Evolutionary conservation across 2,113 vertebrate species (phyloP).

Genomic region (Epinephelus cyanopodus): DNA sequence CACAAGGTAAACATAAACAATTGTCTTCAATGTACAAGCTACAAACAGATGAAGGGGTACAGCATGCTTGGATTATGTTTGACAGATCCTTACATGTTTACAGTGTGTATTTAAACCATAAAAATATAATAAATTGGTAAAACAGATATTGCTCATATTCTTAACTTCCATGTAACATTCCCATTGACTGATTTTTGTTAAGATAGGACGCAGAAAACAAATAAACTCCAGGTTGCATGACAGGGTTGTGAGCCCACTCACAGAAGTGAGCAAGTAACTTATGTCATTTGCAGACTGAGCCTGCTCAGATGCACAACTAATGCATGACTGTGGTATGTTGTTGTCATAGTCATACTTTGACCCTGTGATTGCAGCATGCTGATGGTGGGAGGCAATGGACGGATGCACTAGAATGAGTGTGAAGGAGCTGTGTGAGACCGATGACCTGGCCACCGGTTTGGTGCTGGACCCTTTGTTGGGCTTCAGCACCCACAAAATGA

Average conservation of each 20-base stretch:
- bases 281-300: not conserved
- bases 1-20: no score
- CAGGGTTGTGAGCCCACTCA: not conserved
- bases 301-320: conserved; percentile 9
- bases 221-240: not conserved
- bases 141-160: not conserved
- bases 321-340: conserved; percentile 39
- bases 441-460: conserved; percentile 98
- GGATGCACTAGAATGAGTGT: conserved; percentile 94
- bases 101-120: no score
- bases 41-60: no score
- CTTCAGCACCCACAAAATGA: conserved; percentile 99
- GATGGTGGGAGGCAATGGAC: conserved; percentile 88
- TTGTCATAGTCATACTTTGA: conserved; percentile 37
- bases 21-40: no score
- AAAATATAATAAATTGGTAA: no score
- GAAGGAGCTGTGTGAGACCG: conserved; percentile 98
- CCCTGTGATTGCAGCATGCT: conserved; percentile 83
- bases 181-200: not conserved
- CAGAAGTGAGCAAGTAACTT: not conserved
- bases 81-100: no score
- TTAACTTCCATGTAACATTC: not conserved
- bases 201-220: rapidly evolving
- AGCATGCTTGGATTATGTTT: no score
- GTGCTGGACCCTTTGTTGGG: conserved; percentile 98